phyloP scores from a whole-genome alignment of 2,797 vertebrate genomes.

The Odontamblyopus lacepedii region DNA sequence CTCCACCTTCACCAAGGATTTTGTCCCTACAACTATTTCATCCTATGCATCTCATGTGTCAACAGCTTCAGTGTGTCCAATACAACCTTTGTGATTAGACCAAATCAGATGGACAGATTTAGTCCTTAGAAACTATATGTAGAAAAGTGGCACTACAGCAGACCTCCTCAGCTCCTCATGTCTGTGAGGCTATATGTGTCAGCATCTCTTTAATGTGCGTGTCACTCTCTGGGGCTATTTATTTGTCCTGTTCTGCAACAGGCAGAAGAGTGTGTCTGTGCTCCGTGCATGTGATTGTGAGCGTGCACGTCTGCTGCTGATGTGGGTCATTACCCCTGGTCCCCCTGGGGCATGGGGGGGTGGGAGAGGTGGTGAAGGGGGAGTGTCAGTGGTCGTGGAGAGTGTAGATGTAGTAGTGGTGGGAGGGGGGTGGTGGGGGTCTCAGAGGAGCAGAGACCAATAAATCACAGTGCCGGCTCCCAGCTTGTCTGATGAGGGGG shows the following conservation, averaged over 20 bases:
- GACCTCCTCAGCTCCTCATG: slow-evolving; percentile 68
- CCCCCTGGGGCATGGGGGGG: slow-evolving; percentile 61
- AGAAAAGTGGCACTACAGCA: slow-evolving; percentile 20
- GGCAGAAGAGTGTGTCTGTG: slow-evolving; percentile 21
- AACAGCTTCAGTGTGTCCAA: neutral
- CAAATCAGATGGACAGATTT: neutral
- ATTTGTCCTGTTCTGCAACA: slow-evolving; percentile 63
- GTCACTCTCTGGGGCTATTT: slow-evolving; percentile 47
- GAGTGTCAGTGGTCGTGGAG: slow-evolving; percentile 31
- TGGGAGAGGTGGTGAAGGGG: slow-evolving; percentile 17
- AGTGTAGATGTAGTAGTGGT: slow-evolving; percentile 16
- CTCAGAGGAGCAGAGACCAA: slow-evolving; percentile 74
- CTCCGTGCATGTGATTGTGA: slow-evolving; percentile 49
- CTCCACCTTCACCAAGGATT: neutral
- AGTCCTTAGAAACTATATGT: neutral
- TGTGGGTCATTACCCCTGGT: slow-evolving; percentile 82
- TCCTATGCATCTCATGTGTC: too few relatives aligned
- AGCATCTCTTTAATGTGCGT: slow-evolving; percentile 65
- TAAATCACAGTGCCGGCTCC: slow-evolving; percentile 78
- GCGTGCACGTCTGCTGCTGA: slow-evolving; percentile 68
- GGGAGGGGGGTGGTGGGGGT: slow-evolving; percentile 29
- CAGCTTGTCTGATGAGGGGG: slow-evolving; percentile 74
- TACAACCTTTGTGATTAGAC: neutral
- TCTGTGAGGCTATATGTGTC: slow-evolving; percentile 66
- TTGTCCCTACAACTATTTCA: neutral